A percentile compares a stretch with the other conserved stretches of the same genome.
Conservation (phyloP, 64 coral and sea anemone species). For the Montipora foliosa region DNA sequence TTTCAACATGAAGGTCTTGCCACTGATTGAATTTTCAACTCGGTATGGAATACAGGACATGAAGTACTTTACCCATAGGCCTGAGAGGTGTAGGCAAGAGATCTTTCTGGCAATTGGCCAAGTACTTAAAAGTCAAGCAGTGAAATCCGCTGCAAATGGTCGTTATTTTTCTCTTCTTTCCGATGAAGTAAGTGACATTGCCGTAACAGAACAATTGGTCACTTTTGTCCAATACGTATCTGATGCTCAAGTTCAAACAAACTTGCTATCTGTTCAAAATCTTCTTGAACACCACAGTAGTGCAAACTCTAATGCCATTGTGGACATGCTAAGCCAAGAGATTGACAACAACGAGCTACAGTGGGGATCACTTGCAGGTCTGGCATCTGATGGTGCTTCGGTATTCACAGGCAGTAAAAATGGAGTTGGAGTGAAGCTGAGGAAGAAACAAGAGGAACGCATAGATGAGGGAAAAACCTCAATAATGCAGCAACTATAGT, state of each 20-base stretch:
- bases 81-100: slow-evolving; percentile 3
- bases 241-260: not conserved
- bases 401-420: not conserved
- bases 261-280: not conserved
- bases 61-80: not conserved
- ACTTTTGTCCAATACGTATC: not conserved
- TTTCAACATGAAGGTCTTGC: slow-evolving; percentile 28
- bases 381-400: slow-evolving; percentile 11
- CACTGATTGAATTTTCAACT: not conserved
- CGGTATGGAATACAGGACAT: not conserved
- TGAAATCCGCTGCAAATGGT: not conserved
- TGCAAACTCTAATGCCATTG: not conserved
- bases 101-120: not conserved
- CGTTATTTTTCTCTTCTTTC: slow-evolving; percentile 11
- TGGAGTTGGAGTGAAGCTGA: slow-evolving; percentile 7
- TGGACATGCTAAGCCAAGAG: not conserved
- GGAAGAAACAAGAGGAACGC: not conserved
- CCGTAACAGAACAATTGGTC: not conserved
- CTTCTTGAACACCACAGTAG: not conserved
- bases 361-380: not conserved
- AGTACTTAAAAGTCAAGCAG: not conserved
- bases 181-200: slow-evolving; percentile 21
- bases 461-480: not conserved
- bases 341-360: not conserved
- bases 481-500: slow-evolving; percentile 15